Conservation (phyloP, 2,113 vertebrate genomes). For the Nyctibius bracteatus region DNA sequence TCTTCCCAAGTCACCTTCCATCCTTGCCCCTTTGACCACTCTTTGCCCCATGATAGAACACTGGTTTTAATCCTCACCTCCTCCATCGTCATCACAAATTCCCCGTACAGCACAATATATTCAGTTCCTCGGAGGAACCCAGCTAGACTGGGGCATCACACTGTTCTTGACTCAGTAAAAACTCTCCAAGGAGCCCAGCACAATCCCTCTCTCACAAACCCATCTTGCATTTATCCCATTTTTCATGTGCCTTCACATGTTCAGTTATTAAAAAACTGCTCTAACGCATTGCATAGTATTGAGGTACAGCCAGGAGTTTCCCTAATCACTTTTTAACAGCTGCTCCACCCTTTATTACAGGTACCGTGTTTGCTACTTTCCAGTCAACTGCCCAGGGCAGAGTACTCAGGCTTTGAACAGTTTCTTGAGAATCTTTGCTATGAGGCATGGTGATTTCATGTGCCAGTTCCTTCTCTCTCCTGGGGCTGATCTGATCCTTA, state of each 20-base stretch:
- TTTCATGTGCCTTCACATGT: not conserved
- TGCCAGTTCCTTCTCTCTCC: not conserved
- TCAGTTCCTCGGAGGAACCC: not conserved
- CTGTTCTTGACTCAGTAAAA: not conserved
- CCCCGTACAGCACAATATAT: not conserved
- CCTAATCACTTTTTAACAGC: conserved; percentile 26
- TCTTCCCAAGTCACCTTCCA: not conserved
- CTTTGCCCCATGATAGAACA: not conserved
- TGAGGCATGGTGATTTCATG: not conserved
- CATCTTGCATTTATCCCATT: not conserved
- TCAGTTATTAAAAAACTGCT: conserved; percentile 12
- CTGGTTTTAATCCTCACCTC: not conserved
- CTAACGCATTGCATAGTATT: not conserved
- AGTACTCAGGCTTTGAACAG: not conserved
- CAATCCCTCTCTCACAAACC: not conserved
- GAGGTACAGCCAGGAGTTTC: conserved; percentile 49
- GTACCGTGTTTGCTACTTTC: not conserved
- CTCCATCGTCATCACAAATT: not conserved
- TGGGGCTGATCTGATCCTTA: not conserved
- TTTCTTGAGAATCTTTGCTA: not conserved
- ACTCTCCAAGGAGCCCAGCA: not conserved
- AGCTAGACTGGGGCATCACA: not conserved
- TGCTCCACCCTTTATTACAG: conserved; percentile 28
- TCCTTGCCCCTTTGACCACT: not conserved
- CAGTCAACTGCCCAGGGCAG: conserved; percentile 16